phyloP scores from a whole-genome alignment of 2,797 vertebrate genomes.

The Amphiprion clarkii region DNA sequence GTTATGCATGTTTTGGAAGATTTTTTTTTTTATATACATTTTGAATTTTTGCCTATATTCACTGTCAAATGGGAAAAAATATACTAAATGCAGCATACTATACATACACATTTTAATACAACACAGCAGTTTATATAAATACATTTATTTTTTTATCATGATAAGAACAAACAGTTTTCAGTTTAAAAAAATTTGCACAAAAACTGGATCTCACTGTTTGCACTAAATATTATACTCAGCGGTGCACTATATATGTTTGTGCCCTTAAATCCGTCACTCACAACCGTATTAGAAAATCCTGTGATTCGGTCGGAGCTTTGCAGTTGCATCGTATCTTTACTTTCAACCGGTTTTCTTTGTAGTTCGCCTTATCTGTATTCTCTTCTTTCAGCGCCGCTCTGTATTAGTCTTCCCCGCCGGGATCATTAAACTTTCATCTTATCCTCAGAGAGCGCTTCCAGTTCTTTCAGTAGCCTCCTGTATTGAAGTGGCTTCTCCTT shows the following conservation, averaged over 20 bases:
- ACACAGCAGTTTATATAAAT: too few relatives aligned
- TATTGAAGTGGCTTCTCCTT: conserved; percentile 50
- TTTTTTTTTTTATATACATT: too few relatives aligned
- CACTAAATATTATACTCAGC: neutral
- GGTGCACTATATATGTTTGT: too few relatives aligned
- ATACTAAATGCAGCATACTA: too few relatives aligned
- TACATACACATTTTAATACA: too few relatives aligned
- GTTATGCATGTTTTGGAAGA: too few relatives aligned
- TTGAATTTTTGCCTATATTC: too few relatives aligned
- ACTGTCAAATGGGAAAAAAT: too few relatives aligned
- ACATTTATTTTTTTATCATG: too few relatives aligned
- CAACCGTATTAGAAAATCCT: neutral
- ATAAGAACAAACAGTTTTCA: too few relatives aligned
- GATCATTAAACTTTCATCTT: conserved; percentile 31
- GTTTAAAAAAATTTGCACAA: too few relatives aligned
- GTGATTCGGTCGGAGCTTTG: neutral
- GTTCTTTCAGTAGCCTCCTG: conserved; percentile 31
- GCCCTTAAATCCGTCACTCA: conserved; percentile 7
- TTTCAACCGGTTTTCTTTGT: neutral
- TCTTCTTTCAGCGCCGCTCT: neutral
- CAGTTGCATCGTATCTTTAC: neutral
- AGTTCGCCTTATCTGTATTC: conserved; percentile 15
- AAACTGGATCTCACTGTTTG: too few relatives aligned
- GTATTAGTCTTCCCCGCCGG: conserved; percentile 13
- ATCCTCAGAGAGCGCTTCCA: conserved; percentile 18